Evolutionary conservation across 1,140 invertebrate genomes (phyloP).

Genomic region (Chironomus tepperi): DNA sequence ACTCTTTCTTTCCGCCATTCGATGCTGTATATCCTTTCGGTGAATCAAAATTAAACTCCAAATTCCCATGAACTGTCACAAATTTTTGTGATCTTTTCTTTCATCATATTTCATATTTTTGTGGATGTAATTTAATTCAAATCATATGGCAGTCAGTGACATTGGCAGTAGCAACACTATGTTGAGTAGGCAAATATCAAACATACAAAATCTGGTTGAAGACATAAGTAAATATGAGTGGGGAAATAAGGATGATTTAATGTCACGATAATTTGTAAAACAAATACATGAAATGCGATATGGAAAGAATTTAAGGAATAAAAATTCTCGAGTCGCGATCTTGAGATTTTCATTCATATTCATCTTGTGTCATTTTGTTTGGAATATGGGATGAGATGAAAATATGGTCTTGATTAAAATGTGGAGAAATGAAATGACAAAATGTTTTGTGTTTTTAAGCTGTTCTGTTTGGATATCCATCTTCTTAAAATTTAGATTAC

Average conservation of each 20-base stretch:
- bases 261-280: constrained; percentile 9
- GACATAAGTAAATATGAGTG: not conserved
- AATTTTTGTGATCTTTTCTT: not conserved
- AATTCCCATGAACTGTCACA: constrained; percentile 19
- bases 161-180: not conserved
- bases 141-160: not conserved
- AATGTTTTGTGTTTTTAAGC: not conserved
- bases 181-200: not conserved
- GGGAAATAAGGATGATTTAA: constrained; percentile 7
- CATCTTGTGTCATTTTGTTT: not conserved
- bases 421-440: not conserved
- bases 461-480: not conserved
- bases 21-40: not conserved
- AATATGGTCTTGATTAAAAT: constrained; percentile 4
- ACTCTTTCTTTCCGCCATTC: too few species aligned
- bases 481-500: too few species aligned
- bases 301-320: not conserved
- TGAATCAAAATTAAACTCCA: not conserved
- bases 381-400: not conserved
- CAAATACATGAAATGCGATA: constrained; percentile 18
- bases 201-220: not conserved
- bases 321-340: too few species aligned
- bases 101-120: constrained; percentile 7
- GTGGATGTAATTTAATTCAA: constrained; percentile 17
- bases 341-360: not conserved